Evolutionary conservation across 2,113 vertebrate species (phyloP).

Genomic region (Chionodraco myersi): DNA sequence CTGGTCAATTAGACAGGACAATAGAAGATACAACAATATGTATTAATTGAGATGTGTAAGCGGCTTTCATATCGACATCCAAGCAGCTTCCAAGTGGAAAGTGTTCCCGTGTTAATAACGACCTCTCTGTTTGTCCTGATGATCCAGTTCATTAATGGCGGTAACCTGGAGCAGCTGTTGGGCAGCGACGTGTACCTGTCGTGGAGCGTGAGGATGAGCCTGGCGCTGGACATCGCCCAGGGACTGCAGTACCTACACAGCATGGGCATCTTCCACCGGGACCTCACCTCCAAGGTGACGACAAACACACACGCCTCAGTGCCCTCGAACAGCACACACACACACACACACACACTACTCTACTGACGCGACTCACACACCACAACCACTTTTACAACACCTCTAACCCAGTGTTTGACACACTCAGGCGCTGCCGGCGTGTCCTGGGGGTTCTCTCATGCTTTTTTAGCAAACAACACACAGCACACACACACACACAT

Average conservation of each 20-base stretch:
- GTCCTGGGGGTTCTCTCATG: too few relatives aligned
- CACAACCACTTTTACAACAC: too few relatives aligned
- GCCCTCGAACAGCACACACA: neutral
- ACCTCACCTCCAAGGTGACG: conserved; percentile 94
- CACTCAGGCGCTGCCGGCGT: too few relatives aligned
- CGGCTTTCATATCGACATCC: too few relatives aligned
- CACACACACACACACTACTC: too few relatives aligned
- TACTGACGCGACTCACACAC: too few relatives aligned
- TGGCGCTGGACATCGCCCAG: conserved; percentile 91
- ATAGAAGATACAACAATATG: too few relatives aligned
- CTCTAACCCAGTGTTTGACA: too few relatives aligned
- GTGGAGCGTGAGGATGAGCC: conserved; percentile 87
- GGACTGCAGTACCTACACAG: conserved; percentile 95
- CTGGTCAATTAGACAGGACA: too few relatives aligned
- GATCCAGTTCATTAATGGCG: conserved; percentile 94
- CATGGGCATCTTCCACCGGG: conserved; percentile 95
- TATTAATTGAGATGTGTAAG: too few relatives aligned
- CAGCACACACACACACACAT: too few relatives aligned
- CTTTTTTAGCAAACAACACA: too few relatives aligned
- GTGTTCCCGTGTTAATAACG: neutral
- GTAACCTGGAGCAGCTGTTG: conserved; percentile 97
- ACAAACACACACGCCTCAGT: neutral
- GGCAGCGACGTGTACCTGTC: conserved; percentile 89
- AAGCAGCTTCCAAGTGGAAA: neutral
- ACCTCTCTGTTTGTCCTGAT: neutral